Percentiles rank a stretch among this genome's conserved stretches.
phyloP scores from a whole-genome alignment of 2,113 vertebrate species.

The Amphilophus citrinellus region DNA sequence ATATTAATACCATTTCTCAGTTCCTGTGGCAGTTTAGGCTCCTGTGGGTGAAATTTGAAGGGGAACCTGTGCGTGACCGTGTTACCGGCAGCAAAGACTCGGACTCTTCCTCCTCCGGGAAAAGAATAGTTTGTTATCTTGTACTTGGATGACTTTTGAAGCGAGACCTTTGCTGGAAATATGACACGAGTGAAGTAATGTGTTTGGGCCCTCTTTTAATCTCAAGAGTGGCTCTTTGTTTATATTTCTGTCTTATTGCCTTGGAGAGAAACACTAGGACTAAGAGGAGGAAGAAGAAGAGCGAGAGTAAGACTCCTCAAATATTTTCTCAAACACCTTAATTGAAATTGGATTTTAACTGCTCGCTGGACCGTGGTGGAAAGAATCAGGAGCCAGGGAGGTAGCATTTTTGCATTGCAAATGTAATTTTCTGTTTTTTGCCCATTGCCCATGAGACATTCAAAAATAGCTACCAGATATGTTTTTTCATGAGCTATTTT shows the following conservation, averaged over 20 bases:
- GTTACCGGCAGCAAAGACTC: slow-evolving; percentile 33
- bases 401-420: slow-evolving; percentile 77
- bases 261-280: slow-evolving; percentile 31
- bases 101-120: background rate
- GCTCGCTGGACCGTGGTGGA: slow-evolving; percentile 54
- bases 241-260: slow-evolving; percentile 41
- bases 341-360: slow-evolving; percentile 79
- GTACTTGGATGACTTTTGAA: slow-evolving; percentile 39
- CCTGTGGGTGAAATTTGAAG: slow-evolving; percentile 29
- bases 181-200: slow-evolving; percentile 42
- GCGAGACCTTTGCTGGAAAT: slow-evolving; percentile 49
- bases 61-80: slow-evolving; percentile 29
- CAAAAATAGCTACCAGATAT: slow-evolving; percentile 62
- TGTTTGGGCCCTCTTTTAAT: slow-evolving; percentile 43
- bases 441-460: slow-evolving; percentile 56
- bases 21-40: slow-evolving; percentile 9
- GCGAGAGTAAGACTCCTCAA: slow-evolving; percentile 51
- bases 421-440: slow-evolving; percentile 69
- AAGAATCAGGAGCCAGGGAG: slow-evolving; percentile 49
- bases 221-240: slow-evolving; percentile 55
- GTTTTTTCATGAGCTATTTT: slow-evolving; percentile 73
- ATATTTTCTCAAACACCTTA: slow-evolving; percentile 73
- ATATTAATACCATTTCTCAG: slow-evolving; percentile 6
- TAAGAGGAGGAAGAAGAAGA: slow-evolving; percentile 19
- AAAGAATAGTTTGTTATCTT: slow-evolving; percentile 53